Evolutionary conservation across 1,140 invertebrate genomes (phyloP).

Genomic region (Papilio helenus): DNA sequence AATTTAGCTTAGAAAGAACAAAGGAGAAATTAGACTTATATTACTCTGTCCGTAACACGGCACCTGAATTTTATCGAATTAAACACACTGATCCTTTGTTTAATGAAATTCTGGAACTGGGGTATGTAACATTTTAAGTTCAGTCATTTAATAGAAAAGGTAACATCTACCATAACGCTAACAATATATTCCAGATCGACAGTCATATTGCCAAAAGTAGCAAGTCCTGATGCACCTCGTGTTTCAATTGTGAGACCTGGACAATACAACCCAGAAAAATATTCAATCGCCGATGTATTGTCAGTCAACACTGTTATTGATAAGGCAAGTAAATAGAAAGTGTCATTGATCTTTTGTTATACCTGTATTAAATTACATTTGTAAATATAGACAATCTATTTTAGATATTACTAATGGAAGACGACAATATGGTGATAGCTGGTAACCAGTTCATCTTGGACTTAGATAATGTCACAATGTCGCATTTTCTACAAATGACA

Average conservation of each 20-base stretch:
- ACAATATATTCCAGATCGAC: constrained; percentile 52
- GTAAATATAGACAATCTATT: background rate
- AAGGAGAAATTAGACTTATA: constrained; percentile 87
- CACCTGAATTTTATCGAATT: constrained; percentile 81
- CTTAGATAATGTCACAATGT: constrained; percentile 66
- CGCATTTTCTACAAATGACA: constrained; percentile 79
- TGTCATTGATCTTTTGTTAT: constrained; percentile 27
- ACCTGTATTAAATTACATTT: background rate
- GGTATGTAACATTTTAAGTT: constrained; percentile 53
- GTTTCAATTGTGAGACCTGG: constrained; percentile 57
- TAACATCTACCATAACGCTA: background rate
- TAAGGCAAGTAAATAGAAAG: constrained; percentile 51
- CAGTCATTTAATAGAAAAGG: background rate
- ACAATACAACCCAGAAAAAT: constrained; percentile 59
- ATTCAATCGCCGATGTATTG: constrained; percentile 56
- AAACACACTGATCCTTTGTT: constrained; percentile 62
- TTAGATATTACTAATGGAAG: constrained; percentile 55
- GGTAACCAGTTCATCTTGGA: constrained; percentile 65
- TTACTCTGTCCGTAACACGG: constrained; percentile 83
- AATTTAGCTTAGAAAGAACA: constrained; percentile 86
- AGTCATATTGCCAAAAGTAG: constrained; percentile 57
- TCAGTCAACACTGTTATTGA: constrained; percentile 53
- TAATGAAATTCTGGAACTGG: constrained; percentile 69
- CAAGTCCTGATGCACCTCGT: constrained; percentile 50
- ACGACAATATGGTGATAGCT: constrained; percentile 51